Base-by-base conservation (phyloP, 2,113 vertebrate genomes). In the Periophthalmus modestus region DNA sequence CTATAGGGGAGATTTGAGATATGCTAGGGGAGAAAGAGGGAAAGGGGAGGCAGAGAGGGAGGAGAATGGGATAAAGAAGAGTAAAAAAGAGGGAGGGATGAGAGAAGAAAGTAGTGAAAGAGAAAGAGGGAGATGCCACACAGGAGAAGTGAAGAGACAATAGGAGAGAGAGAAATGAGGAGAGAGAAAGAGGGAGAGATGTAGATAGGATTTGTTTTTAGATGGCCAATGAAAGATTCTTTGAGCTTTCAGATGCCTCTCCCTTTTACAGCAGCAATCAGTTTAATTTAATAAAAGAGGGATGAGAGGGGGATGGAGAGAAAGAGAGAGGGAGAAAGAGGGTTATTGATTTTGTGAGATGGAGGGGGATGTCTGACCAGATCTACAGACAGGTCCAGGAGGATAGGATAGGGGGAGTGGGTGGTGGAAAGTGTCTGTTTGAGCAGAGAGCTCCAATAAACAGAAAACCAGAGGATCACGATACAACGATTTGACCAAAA, bases 321-420 rank as follows among this genome's bases (percentile, higher is more conserved):
- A n/a, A 18, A 10, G 18, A 54, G 18, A 54, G 19, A 3, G 19
- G n/a, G 2, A 55, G 52, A 52, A 6, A 18, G 52, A 55, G 52
- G 52, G 19, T 85, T 90, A 92, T 92, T 83, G 91, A 92, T 92
- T 89, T 88, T 86, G 86, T 87, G 80, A 78, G 88, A 83, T 72
- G 81, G 85, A 81, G 74, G 83, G 77, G 84, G 3, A 58, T 82
- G 82, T 66, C 79, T 78, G 83, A 85, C 88, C 75, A 77, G 84
- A 48, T 59, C 70, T 23, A 63, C 36, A 16, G 69, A 76, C 28
- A 28, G 28, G 28, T 28, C 28, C 28, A 28, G 28, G 28, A 28
- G 28, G n/a, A n/a, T n/a, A n/a, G n/a, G n/a, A n/a, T n/a, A n/a
- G n/a, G n/a, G n/a, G n/a, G 28, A 28, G 28, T 28, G 28, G 28